These are phyloP conservation scores for Melanostoma mellinum DNA, from an alignment of 2,888 invertebrate species.

Conservation along the genomic window DNA sequence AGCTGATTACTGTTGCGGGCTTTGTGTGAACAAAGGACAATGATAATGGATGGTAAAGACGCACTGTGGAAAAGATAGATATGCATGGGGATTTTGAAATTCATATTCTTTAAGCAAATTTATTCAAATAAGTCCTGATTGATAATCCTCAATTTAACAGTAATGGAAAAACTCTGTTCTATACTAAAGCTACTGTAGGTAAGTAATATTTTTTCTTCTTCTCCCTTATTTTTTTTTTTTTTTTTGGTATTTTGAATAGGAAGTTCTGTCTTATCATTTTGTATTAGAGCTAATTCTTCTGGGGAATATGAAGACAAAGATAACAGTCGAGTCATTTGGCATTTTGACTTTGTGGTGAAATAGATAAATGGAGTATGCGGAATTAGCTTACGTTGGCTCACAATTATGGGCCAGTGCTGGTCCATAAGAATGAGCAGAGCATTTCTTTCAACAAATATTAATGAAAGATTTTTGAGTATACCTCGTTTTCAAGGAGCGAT, in stretches of 20 bases:
- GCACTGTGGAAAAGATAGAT: slow-evolving; percentile 34
- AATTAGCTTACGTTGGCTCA: too few relatives aligned
- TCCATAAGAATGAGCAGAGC: too few relatives aligned
- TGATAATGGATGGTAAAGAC: slow-evolving; percentile 31
- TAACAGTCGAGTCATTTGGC: background rate
- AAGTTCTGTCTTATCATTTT: slow-evolving; percentile 10
- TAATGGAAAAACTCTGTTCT: slow-evolving; percentile 34
- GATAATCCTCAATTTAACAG: slow-evolving; percentile 41
- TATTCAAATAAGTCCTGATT: slow-evolving; percentile 51
- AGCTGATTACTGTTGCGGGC: slow-evolving; percentile 11
- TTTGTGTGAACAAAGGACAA: slow-evolving; percentile 26
- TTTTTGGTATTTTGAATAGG: background rate
- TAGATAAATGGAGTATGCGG: too few relatives aligned
- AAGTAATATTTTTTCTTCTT: background rate
- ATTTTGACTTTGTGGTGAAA: slow-evolving; percentile 10
- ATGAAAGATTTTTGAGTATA: too few relatives aligned
- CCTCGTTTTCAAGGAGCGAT: too few relatives aligned
- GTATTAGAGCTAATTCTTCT: slow-evolving; percentile 1
- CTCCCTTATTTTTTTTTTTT: background rate
- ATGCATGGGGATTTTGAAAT: slow-evolving; percentile 45
- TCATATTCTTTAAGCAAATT: slow-evolving; percentile 57
- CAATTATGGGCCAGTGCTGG: too few relatives aligned
- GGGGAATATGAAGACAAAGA: background rate
- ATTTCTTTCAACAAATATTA: too few relatives aligned
- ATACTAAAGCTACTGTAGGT: background rate